Evolutionary conservation across 2,888 invertebrate genomes (phyloP), one percentile per base, ranked within the genome.

Genomic region (Sminthurinus aureus): DNA sequence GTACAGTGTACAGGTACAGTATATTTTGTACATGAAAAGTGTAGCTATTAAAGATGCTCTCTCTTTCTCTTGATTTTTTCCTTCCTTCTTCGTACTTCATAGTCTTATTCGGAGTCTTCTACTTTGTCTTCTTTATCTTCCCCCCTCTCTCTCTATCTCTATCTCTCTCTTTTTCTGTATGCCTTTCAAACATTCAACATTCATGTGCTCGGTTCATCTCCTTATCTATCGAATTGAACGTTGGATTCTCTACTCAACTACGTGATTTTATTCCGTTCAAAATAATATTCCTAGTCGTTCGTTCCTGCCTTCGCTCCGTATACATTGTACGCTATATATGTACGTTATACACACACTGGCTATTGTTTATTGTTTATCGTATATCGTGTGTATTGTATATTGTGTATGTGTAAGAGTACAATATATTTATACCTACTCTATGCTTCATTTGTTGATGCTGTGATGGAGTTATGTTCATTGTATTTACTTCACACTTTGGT

Each of bases 21-120:
- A 58, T 58, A 58, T 13, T 15, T 9, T 38, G 38, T 58, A 58
- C 9, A 58, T 58, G n/a, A 58, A 58, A 58, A 15, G 58, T 13
- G 58, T 58, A 58, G 15, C 13, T 58, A 58, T 18, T 22, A 71
- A 71, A 71, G 71, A 71, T 71, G 38, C 38, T 38, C 38, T 38
- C 38, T 38, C 38, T 38, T 38, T 38, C 38, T 20, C 71, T 71
- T 13, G 71, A 71, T 71, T 71, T 71, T 71, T 71, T 71, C 24
- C 9, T 6, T 58, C 58, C 38, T 58, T 58, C 58, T 58, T 58
- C 58, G 58, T 58, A 38, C 58, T 13, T 58, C n/a, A n/a, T n/a
- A n/a, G n/a, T n/a, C n/a, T n/a, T n/a, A n/a, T n/a, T n/a, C n/a
- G n/a, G n/a, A n/a, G n/a, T n/a, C 58, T 58, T 58, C 58, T 9